Conservation (phyloP, 2,113 vertebrate genomes). For the Plestiodon gilberti region DNA sequence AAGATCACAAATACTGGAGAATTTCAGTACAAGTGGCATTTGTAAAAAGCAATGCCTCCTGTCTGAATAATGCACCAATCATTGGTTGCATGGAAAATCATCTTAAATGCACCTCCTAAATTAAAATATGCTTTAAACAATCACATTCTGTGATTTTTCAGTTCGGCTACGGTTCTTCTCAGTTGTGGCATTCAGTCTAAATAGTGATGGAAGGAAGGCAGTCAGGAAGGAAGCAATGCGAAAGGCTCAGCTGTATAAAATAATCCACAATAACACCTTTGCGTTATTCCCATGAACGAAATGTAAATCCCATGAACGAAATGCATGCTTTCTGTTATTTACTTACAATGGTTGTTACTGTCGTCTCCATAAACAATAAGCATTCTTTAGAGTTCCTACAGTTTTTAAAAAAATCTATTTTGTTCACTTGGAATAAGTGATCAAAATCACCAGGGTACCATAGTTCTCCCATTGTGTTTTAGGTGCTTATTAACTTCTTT, state of each 20-base stretch:
- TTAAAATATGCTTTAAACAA: background rate
- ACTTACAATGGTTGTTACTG: background rate
- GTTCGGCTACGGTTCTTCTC: background rate
- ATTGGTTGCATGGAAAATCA: background rate
- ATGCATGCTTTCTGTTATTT: background rate
- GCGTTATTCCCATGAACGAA: background rate
- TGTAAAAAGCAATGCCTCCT: background rate
- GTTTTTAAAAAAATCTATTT: background rate
- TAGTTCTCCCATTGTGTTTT: background rate
- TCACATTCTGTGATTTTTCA: background rate
- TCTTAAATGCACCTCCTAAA: background rate
- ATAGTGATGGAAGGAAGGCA: conserved; percentile 19
- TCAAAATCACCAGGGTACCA: background rate
- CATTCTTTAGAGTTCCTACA: conserved; percentile 10
- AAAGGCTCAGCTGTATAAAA: background rate
- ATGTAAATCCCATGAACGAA: background rate
- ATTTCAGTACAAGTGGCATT: background rate
- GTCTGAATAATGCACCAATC: background rate
- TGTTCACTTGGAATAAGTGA: background rate
- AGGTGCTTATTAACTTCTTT: background rate
- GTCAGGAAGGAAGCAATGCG: background rate
- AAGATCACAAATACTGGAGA: background rate
- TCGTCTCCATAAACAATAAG: conserved; percentile 7
- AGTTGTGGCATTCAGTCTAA: background rate
- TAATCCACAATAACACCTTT: background rate